A percentile compares a stretch with the other conserved stretches of the same genome.
Evolutionary conservation across 2,797 vertebrate genomes (phyloP).

Genomic region (Smutsia gigantea): DNA sequence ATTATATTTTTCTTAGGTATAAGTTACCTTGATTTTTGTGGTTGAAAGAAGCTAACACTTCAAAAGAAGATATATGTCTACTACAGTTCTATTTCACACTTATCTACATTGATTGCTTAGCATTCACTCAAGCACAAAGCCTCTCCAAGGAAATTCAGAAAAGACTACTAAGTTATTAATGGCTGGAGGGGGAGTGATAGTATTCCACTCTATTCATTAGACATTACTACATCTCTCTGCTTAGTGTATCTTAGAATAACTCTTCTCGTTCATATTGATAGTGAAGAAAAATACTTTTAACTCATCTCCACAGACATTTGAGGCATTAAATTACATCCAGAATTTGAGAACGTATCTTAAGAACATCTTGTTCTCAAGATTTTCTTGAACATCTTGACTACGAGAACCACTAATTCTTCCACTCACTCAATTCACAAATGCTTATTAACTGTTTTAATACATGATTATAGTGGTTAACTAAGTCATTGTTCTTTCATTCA

Average conservation of each 20-base stretch:
- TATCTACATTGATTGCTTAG: conserved; percentile 11
- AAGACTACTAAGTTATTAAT: conserved; percentile 7
- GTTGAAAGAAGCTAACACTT: conserved; percentile 24
- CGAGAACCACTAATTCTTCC: background rate
- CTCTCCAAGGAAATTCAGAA: conserved; percentile 39
- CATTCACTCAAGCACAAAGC: conserved; percentile 18
- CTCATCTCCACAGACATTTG: background rate
- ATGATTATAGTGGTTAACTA: background rate
- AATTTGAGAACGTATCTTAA: background rate
- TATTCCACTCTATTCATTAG: background rate
- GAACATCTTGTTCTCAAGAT: background rate
- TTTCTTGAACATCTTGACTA: background rate
- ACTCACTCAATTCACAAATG: background rate
- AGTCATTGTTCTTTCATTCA: background rate
- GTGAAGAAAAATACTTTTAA: conserved; percentile 43
- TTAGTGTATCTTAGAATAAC: background rate
- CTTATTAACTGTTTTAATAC: conserved; percentile 11
- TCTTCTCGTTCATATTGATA: background rate
- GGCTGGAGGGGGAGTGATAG: background rate
- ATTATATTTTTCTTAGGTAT: conserved; percentile 5
- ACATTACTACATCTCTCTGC: background rate
- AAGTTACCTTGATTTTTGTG: conserved; percentile 31
- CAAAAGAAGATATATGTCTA: conserved; percentile 33
- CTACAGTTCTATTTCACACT: conserved; percentile 51
- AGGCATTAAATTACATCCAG: background rate